Evolutionary conservation across 2,113 vertebrate genomes (phyloP).

Genomic region (Choloepus hoffmanni): DNA sequence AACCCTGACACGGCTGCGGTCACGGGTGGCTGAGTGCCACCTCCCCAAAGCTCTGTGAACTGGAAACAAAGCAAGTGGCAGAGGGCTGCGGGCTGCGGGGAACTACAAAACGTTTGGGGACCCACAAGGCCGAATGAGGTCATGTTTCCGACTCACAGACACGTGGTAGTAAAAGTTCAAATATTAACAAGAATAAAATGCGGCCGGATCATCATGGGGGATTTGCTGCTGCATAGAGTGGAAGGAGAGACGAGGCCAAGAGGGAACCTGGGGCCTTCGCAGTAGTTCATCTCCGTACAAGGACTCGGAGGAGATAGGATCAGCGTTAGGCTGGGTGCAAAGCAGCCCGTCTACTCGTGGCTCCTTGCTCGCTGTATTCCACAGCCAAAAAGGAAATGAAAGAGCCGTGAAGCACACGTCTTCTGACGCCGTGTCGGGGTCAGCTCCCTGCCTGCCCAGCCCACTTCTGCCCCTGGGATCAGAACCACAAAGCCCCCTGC

Average conservation of each 20-base stretch:
- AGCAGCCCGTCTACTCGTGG: too few relatives aligned
- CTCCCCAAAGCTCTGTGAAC: not conserved
- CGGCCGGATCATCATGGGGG: too few relatives aligned
- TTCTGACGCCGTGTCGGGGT: not conserved
- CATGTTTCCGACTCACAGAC: not conserved
- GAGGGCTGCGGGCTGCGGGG: not conserved
- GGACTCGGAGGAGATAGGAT: too few relatives aligned
- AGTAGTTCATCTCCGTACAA: too few relatives aligned
- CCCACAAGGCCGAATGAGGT: too few relatives aligned
- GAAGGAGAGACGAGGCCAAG: not conserved
- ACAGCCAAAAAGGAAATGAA: too few relatives aligned
- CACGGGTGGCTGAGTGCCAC: too few relatives aligned
- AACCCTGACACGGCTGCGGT: not conserved
- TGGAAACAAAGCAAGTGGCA: not conserved
- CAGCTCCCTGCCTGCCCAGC: not conserved
- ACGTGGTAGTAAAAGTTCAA: fast-evolving
- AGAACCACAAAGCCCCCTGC: not conserved
- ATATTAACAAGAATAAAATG: fast-evolving
- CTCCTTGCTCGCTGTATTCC: too few relatives aligned
- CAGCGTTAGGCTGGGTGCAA: too few relatives aligned
- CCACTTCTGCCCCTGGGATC: not conserved
- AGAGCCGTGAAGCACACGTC: too few relatives aligned
- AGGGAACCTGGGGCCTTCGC: too few relatives aligned
- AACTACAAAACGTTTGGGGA: not conserved
- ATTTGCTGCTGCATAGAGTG: not conserved